These are phyloP conservation scores for Gonocerus acuteangulatus DNA, from an alignment of 2,888 invertebrate species.

Conservation along the genomic window DNA sequence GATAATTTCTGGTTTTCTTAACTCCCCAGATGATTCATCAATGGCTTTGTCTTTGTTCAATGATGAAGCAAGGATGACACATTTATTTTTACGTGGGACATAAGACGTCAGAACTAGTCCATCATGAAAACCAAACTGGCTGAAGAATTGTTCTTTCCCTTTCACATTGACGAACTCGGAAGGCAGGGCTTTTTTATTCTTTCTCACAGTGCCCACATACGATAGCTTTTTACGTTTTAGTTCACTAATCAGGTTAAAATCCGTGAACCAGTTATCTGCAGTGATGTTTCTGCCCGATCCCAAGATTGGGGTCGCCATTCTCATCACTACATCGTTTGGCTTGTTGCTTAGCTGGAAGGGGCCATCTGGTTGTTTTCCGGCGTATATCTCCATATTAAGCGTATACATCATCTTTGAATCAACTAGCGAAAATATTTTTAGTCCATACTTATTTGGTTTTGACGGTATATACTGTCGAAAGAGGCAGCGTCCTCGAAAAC, in stretches of 20 bases:
- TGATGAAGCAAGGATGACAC: background rate
- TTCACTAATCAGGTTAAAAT: too few relatives aligned
- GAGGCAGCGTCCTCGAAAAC: too few relatives aligned
- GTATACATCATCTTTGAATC: constrained; percentile 26
- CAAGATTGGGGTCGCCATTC: too few relatives aligned
- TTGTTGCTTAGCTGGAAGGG: constrained; percentile 25
- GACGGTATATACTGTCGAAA: background rate
- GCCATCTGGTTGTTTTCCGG: constrained; percentile 30
- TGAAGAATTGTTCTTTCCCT: constrained; percentile 15
- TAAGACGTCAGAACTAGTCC: constrained; percentile 11
- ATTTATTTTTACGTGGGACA: constrained; percentile 24
- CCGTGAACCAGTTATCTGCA: too few relatives aligned
- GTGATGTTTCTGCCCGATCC: too few relatives aligned
- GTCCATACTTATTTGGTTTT: background rate
- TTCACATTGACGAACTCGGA: too few relatives aligned
- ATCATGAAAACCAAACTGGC: constrained; percentile 21
- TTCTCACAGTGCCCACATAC: too few relatives aligned
- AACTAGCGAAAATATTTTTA: background rate
- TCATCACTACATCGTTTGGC: constrained; percentile 26
- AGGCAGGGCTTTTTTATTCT: too few relatives aligned
- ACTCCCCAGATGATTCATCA: too few relatives aligned
- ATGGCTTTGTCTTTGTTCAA: background rate
- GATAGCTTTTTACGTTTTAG: too few relatives aligned
- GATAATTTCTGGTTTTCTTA: too few relatives aligned
- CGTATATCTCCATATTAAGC: constrained; percentile 31